Base-by-base conservation (phyloP, 2,113 vertebrate genomes). In the Podarcis muralis region DNA sequence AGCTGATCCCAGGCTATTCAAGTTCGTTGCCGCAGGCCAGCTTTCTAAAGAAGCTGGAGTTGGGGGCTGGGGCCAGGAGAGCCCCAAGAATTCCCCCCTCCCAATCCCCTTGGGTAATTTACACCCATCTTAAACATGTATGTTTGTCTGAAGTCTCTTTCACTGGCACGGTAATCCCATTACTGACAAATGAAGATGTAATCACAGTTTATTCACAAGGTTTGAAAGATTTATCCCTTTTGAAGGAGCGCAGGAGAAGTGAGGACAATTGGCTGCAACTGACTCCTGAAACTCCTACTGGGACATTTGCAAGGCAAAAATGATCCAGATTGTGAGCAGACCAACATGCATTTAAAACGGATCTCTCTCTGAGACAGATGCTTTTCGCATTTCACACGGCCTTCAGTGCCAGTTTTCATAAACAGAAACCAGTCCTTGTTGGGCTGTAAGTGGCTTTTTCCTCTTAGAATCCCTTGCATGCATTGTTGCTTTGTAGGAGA, bases 121-220 rank as follows among this genome's bases (percentile, higher is more conserved):
- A 98, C 96, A 96, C 96, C 94, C 88, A 90, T 95, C 89, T 95
- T 96, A 97, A 97, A 97, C 96, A 88, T 95, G 95, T 96, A 97
- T 94, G 92, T 97, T 95, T 96, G 89, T 91, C 92, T 90, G 91
- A 92, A 93, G 95, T 93, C 90, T 95, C 95, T 96, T 97, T 98
- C 96, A 95, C 90, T 92, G 93, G 93, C 88, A 23, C 87, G 92
- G 88, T 98, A 98, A 99, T 98, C 98, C 97, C 96, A 97, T 99
- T 98, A 98, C 82, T 87, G 92, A 93, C 97, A 97, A 97, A 98
- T 98, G 97, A 98, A 98, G 98, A 98, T 96, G 96, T 97, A 95
- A 96, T 97, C 97, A 81, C 93, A 94, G 95, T 97, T 96, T 96
- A 96, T 97, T 96, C 96, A 96, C 96, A 95, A 96, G 30, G 83